These are phyloP conservation scores for Chamaedrilus cognettii DNA, from an alignment of 2,888 invertebrate genomes.

Conservation along the genomic window DNA sequence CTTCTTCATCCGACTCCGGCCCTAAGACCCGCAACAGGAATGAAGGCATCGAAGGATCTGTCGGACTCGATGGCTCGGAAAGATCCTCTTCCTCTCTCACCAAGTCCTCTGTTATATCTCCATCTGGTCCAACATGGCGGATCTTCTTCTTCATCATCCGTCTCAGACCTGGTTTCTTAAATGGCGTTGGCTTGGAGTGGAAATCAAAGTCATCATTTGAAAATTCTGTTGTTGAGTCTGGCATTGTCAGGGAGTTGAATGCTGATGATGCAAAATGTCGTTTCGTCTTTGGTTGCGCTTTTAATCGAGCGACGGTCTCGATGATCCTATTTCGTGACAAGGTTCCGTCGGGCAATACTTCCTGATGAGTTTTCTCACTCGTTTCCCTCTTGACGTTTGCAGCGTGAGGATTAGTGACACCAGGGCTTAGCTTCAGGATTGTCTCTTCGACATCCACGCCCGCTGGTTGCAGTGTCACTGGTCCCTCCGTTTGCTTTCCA, in stretches of 20 bases:
- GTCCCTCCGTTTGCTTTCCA: not conserved
- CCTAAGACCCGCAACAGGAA: slow-evolving; percentile 4
- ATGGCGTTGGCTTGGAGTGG: no score
- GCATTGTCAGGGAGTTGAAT: no score
- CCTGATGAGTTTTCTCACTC: not conserved
- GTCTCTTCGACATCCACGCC: slow-evolving; percentile 9
- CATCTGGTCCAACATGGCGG: slow-evolving; percentile 22
- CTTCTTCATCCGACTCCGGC: slow-evolving; percentile 12
- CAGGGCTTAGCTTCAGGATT: slow-evolving; percentile 10
- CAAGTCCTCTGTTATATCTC: slow-evolving; percentile 18
- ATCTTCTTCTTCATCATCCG: slow-evolving; percentile 9
- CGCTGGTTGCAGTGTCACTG: not conserved
- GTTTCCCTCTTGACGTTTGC: slow-evolving; percentile 1
- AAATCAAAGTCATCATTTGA: no score
- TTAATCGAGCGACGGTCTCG: not conserved
- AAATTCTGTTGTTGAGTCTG: no score
- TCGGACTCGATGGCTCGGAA: slow-evolving; percentile 12
- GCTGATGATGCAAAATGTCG: no score
- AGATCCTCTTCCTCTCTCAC: slow-evolving; percentile 24
- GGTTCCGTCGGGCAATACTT: not conserved
- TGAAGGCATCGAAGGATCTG: not conserved
- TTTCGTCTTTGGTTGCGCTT: no score
- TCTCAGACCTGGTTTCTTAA: slow-evolving; percentile 2
- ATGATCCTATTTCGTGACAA: not conserved
- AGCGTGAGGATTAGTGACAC: not conserved